These are phyloP conservation scores for Cynoglossus semilaevis DNA, from an alignment of 2,113 vertebrate genomes.

Conservation along the genomic window DNA sequence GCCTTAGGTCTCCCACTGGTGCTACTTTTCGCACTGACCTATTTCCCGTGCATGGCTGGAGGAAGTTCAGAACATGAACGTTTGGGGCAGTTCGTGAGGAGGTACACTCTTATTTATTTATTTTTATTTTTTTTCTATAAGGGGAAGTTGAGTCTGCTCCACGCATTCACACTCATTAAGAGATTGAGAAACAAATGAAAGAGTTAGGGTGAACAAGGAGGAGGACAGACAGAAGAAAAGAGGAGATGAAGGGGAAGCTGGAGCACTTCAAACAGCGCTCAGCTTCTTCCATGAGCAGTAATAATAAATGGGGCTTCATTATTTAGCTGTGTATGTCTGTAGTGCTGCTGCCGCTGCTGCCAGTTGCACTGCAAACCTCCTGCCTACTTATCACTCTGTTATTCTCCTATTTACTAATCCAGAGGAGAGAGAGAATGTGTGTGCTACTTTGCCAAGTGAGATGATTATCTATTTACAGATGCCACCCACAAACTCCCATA, in stretches of 20 bases:
- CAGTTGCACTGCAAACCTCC: slow-evolving; percentile 38
- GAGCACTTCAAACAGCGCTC: slow-evolving; percentile 57
- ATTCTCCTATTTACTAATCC: slow-evolving; percentile 50
- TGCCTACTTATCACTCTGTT: slow-evolving; percentile 45
- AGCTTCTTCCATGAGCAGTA: slow-evolving; percentile 55
- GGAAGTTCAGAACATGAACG: background rate
- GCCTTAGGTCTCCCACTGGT: background rate
- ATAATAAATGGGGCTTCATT: slow-evolving; percentile 66
- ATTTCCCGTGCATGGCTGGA: slow-evolving; percentile 8
- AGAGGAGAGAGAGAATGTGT: slow-evolving; percentile 34
- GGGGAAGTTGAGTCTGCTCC: background rate
- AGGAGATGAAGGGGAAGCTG: slow-evolving; percentile 39
- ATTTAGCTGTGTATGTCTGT: slow-evolving; percentile 58
- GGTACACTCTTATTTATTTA: background rate
- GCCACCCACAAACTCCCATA: slow-evolving; percentile 76
- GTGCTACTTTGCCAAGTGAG: slow-evolving; percentile 54
- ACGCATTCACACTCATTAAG: slow-evolving; percentile 8
- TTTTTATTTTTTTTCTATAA: background rate
- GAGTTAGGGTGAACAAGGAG: slow-evolving; percentile 6
- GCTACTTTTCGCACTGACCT: slow-evolving; percentile 17
- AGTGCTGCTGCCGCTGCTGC: slow-evolving; percentile 37
- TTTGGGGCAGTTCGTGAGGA: background rate
- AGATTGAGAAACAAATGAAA: slow-evolving; percentile 13
- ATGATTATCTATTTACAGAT: slow-evolving; percentile 76
- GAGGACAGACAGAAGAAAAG: slow-evolving; percentile 3